Percentiles rank a stretch among this genome's conserved stretches.
Conservation (phyloP, 2,113 vertebrate genomes). For the Myanophis thanlyinensis region DNA sequence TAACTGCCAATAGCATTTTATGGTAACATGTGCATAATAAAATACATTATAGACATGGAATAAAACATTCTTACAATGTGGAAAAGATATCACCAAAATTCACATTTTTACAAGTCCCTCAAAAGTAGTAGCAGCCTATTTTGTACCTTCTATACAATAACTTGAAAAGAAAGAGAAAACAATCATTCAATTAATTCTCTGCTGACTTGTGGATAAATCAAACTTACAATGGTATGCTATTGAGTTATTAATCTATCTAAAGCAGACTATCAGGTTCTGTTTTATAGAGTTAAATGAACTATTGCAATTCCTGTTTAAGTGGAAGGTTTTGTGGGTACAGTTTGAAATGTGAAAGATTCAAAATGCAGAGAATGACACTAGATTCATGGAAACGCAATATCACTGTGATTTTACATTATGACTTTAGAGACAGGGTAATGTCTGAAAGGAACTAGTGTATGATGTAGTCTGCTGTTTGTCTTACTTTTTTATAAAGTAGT, state of each 20-base stretch:
- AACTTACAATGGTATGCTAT: background rate
- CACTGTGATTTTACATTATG: background rate
- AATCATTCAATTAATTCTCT: background rate
- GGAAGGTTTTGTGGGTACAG: background rate
- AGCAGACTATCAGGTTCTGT: background rate
- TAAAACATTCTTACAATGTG: background rate
- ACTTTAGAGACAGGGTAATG: background rate
- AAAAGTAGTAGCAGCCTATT: background rate
- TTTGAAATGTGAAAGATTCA: background rate
- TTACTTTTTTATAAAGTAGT: no score
- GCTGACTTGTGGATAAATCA: background rate
- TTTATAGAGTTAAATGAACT: background rate
- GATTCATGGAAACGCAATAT: background rate
- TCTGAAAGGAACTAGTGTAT: background rate
- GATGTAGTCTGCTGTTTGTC: background rate
- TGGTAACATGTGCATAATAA: background rate
- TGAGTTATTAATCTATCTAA: background rate
- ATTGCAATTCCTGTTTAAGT: background rate
- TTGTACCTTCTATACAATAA: background rate
- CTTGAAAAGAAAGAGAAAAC: background rate
- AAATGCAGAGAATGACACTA: background rate
- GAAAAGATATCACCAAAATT: background rate
- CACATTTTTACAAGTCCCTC: background rate
- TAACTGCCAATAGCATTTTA: background rate
- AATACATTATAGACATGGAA: background rate